Percentiles rank a stretch among this genome's conserved stretches.
Evolutionary conservation across 2,888 invertebrate genomes (phyloP).

Genomic region (Drosophila lutescens): DNA sequence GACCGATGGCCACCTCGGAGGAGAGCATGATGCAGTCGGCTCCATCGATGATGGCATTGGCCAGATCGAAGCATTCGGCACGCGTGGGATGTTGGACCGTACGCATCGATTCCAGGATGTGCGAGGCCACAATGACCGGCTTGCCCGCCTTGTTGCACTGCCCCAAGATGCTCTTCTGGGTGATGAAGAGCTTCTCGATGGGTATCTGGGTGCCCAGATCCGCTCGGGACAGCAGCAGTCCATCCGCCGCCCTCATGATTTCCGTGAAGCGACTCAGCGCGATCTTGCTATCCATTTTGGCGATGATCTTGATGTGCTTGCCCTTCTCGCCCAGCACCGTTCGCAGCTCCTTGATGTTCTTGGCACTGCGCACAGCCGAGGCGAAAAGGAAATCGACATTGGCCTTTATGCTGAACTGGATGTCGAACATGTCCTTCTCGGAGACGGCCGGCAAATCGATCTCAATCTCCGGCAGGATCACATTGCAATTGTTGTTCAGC

Average conservation of each 20-base stretch:
- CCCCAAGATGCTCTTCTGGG: slow-evolving; percentile 98
- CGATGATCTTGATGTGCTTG: slow-evolving; percentile 95
- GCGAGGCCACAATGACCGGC: slow-evolving; percentile 97
- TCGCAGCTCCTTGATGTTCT: slow-evolving; percentile 93
- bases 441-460: slow-evolving; percentile 98
- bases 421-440: slow-evolving; percentile 95
- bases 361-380: slow-evolving; percentile 95
- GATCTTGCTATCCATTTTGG: slow-evolving; percentile 99
- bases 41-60: slow-evolving; percentile 97
- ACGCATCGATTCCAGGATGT: slow-evolving; percentile 98
- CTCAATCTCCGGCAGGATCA: slow-evolving; percentile 95
- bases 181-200: slow-evolving; percentile 96
- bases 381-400: slow-evolving; percentile 95
- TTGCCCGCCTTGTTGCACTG: slow-evolving; percentile 96
- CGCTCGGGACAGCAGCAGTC: slow-evolving; percentile 98
- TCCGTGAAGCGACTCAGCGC: slow-evolving; percentile 95
- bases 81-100: slow-evolving; percentile 96
- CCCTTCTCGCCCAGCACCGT: slow-evolving; percentile 93
- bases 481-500: slow-evolving; percentile 96
- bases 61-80: slow-evolving; percentile 98
- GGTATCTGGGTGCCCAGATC: slow-evolving; percentile 98
- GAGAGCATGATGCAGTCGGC: slow-evolving; percentile 99
- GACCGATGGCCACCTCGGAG: slow-evolving; percentile 98
- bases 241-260: slow-evolving; percentile 95
- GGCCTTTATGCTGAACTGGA: slow-evolving; percentile 94